Evolutionary conservation across 2,888 invertebrate genomes (phyloP).

Genomic region (Temnothorax unifasciatus): DNA sequence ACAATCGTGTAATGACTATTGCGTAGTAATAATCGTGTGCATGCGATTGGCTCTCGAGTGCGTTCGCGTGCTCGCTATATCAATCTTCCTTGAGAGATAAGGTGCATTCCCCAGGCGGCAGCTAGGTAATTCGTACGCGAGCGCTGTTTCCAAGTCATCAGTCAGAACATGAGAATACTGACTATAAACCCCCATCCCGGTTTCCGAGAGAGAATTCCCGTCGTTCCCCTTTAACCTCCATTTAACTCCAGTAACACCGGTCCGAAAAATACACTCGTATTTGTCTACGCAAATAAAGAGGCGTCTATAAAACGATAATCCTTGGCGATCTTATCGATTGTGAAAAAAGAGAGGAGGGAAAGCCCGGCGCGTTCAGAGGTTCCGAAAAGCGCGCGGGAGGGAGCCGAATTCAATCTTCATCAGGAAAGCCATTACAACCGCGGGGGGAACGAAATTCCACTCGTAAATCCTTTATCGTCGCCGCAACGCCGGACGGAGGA

Average conservation of each 20-base stretch:
- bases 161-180: conserved; percentile 33
- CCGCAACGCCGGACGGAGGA: conserved; percentile 48
- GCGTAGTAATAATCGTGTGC: not conserved
- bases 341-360: not conserved
- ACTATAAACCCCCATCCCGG: not conserved
- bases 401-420: conserved; percentile 54
- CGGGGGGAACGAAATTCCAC: conserved; percentile 50
- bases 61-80: conserved; percentile 11
- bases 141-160: conserved; percentile 74
- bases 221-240: conserved; percentile 1
- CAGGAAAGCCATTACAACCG: conserved; percentile 54
- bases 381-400: not conserved
- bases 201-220: not conserved
- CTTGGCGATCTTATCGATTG: not conserved
- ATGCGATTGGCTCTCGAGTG: not conserved
- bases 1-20: not conserved
- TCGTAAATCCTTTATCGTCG: conserved; percentile 59
- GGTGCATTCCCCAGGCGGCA: conserved; percentile 73
- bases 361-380: not conserved
- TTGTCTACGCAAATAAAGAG: conserved; percentile 5
- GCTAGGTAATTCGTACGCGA: conserved; percentile 72
- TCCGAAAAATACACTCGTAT: conserved; percentile 14
- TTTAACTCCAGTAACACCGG: not conserved
- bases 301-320: conserved; percentile 35
- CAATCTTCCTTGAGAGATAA: conserved; percentile 73